Conservation (phyloP, 2,113 vertebrate species). For the Riparia riparia region DNA sequence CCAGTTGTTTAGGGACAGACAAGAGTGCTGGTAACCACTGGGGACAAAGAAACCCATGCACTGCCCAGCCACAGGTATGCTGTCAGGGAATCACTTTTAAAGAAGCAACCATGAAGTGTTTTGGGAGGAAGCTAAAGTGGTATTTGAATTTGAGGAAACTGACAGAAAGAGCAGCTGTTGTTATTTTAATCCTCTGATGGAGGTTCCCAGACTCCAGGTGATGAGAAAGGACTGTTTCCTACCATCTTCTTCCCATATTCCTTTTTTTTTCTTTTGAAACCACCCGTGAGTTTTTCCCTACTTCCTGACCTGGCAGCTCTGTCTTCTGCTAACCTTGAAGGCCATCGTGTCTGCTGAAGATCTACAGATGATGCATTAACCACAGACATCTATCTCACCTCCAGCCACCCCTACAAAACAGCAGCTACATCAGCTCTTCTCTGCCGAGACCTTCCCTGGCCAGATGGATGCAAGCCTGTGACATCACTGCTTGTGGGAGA, state of each 20-base stretch:
- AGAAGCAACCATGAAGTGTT: neutral
- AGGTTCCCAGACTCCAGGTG: neutral
- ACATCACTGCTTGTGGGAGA: neutral
- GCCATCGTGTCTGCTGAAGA: neutral
- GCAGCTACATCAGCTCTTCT: neutral
- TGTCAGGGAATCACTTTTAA: neutral
- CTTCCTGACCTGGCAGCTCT: neutral
- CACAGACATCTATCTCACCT: neutral
- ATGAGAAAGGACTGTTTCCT: neutral
- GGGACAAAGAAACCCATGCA: neutral
- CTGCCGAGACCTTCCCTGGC: neutral
- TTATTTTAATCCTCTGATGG: neutral
- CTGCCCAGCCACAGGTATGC: neutral
- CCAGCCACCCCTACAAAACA: neutral
- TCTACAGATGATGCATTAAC: neutral
- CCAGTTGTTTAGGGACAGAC: neutral
- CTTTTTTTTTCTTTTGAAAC: neutral
- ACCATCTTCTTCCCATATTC: neutral
- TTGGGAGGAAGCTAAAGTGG: neutral
- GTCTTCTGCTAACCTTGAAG: neutral
- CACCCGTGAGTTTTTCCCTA: neutral
- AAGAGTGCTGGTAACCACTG: rapidly evolving
- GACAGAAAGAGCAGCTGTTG: neutral
- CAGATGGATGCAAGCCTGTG: neutral
- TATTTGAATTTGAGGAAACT: neutral